Conservation (phyloP, 2,888 invertebrate species). For the Epistrophe eligans region DNA sequence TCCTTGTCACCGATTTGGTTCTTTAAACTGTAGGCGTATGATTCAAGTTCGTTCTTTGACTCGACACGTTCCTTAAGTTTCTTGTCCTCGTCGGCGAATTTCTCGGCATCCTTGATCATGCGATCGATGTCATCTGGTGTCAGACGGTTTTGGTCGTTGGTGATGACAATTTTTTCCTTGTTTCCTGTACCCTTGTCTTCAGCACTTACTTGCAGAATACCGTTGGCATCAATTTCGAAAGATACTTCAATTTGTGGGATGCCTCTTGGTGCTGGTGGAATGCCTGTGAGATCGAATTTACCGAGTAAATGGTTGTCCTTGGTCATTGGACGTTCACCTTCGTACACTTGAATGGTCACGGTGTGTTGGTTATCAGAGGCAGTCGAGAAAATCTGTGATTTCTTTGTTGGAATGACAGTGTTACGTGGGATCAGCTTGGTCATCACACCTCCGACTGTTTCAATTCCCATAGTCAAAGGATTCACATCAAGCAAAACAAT, state of each 20-base stretch:
- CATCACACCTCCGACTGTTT: conserved; percentile 99
- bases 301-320: conserved; percentile 99
- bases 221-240: conserved; percentile 97
- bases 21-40: conserved; percentile 98
- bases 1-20: conserved; percentile 98
- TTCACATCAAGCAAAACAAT: conserved; percentile 98
- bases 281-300: conserved; percentile 98
- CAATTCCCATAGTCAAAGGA: conserved; percentile 99
- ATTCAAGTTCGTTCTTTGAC: conserved; percentile 97
- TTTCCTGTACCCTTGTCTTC: conserved; percentile 99
- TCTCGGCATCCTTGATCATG: conserved; percentile 99
- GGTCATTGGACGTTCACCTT: conserved; percentile 99
- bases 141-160: conserved; percentile 98
- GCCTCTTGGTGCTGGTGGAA: conserved; percentile 96
- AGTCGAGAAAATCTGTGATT: conserved; percentile 99
- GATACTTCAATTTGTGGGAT: conserved; percentile 98
- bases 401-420: conserved; percentile 99
- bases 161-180: conserved; percentile 99
- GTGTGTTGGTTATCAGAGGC: conserved; percentile 99
- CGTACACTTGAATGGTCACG: conserved; percentile 99
- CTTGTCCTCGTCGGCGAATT: conserved; percentile 99
- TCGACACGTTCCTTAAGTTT: conserved; percentile 98
- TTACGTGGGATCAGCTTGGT: conserved; percentile 99
- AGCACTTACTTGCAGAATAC: conserved; percentile 97
- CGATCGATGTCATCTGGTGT: conserved; percentile 99